Conservation (phyloP, 2,797 vertebrate species). For the Peromyscus attwateri region DNA sequence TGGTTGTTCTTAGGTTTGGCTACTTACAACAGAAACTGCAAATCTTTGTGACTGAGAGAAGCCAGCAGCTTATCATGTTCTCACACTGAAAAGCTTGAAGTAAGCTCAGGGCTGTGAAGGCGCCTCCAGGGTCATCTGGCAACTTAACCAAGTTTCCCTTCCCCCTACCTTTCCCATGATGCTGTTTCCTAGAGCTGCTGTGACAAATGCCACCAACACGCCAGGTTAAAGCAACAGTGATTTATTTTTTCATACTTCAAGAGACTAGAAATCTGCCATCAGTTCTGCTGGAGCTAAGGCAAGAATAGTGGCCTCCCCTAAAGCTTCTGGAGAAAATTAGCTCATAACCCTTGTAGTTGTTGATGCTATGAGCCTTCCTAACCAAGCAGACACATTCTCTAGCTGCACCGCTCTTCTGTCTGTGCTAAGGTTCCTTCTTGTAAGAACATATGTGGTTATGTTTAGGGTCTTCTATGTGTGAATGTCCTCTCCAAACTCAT, state of each 20-base stretch:
- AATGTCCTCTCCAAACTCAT: neutral
- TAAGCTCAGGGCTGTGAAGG: neutral
- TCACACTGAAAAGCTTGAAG: neutral
- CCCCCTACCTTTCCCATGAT: neutral
- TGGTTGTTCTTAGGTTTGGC: neutral
- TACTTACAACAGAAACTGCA: neutral
- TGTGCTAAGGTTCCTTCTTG: neutral
- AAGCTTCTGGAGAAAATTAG: neutral
- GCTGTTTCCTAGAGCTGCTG: neutral
- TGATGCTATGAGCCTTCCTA: neutral
- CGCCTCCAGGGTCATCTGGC: neutral
- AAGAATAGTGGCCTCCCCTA: neutral
- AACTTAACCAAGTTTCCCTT: neutral
- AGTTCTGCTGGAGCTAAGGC: neutral
- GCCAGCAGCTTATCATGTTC: neutral
- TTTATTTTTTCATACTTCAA: neutral
- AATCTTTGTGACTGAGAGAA: neutral
- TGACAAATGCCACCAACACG: neutral
- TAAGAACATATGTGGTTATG: neutral
- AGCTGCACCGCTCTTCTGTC: neutral
- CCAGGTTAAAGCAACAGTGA: neutral
- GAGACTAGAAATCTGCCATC: neutral
- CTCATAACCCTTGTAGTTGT: neutral
- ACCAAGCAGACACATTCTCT: neutral
- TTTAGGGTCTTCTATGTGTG: neutral